Conservation (phyloP, 2,888 invertebrate species). For the Eristalinus aeneus region DNA sequence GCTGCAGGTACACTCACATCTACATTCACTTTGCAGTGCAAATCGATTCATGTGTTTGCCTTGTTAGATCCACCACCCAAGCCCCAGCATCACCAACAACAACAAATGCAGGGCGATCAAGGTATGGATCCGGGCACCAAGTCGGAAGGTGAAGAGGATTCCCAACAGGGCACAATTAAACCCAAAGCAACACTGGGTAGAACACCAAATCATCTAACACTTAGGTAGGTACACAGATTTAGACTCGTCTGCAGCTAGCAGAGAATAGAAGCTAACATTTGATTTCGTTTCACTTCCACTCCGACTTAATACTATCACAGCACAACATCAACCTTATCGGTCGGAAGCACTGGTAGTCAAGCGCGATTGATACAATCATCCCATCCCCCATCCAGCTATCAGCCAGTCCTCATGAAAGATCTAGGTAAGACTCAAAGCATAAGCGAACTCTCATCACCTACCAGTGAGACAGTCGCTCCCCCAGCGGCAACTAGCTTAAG, state of each 20-base stretch:
- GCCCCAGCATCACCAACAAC: slow-evolving; percentile 81
- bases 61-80: slow-evolving; percentile 72
- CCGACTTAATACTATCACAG: slow-evolving; percentile 81
- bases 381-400: slow-evolving; percentile 95
- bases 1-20: slow-evolving; percentile 84
- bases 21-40: neutral
- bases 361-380: slow-evolving; percentile 96
- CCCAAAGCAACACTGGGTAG: slow-evolving; percentile 88
- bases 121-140: slow-evolving; percentile 89
- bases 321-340: slow-evolving; percentile 96
- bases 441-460: slow-evolving; percentile 73
- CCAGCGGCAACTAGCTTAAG: slow-evolving; percentile 75
- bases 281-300: slow-evolving; percentile 38
- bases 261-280: slow-evolving; percentile 46
- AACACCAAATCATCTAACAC: slow-evolving; percentile 95
- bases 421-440: slow-evolving; percentile 87
- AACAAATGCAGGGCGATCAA: slow-evolving; percentile 79
- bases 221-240: slow-evolving; percentile 83
- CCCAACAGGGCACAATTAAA: slow-evolving; percentile 86
- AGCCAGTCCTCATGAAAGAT: slow-evolving; percentile 93
- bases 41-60: too few species aligned
- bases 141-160: slow-evolving; percentile 93
- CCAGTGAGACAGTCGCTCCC: slow-evolving; percentile 70
- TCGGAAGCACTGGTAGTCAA: slow-evolving; percentile 96
- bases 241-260: neutral